phyloP scores from a whole-genome alignment of 2,113 vertebrate genomes.

The Chaetorhynchus papuensis region DNA sequence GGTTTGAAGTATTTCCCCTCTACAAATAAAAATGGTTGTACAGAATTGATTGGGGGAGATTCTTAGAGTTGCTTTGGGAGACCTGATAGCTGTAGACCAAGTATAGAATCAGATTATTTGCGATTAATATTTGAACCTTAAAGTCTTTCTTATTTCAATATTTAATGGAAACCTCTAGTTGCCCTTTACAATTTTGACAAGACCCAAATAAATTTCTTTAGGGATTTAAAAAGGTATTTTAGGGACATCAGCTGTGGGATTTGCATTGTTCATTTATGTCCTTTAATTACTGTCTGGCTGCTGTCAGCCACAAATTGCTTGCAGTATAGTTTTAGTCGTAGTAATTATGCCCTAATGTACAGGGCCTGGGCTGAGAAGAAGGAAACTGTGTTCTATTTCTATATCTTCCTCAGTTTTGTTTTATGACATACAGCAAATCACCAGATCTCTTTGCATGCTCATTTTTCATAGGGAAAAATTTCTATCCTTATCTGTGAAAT shows the following conservation, averaged over 20 bases:
- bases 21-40: not conserved
- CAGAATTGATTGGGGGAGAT: not conserved
- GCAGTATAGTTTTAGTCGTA: not conserved
- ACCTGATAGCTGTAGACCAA: not conserved
- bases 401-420: not conserved
- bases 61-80: not conserved
- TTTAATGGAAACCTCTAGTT: not conserved
- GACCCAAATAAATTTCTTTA: not conserved
- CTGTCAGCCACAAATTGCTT: not conserved
- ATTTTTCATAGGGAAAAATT: not conserved
- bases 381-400: not conserved
- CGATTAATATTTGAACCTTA: not conserved
- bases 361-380: not conserved
- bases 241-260: not conserved
- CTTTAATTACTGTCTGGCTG: conserved; percentile 22
- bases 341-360: not conserved
- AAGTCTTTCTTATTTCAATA: not conserved
- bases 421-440: not conserved
- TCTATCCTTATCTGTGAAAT: not conserved
- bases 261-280: conserved; percentile 6
- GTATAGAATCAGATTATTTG: not conserved
- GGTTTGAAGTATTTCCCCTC: not conserved
- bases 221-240: not conserved
- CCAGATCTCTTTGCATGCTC: not conserved
- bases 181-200: not conserved